These are phyloP conservation scores for Galaxias olidus DNA, from an alignment of 2,797 vertebrate genomes.

Conservation along the genomic window DNA sequence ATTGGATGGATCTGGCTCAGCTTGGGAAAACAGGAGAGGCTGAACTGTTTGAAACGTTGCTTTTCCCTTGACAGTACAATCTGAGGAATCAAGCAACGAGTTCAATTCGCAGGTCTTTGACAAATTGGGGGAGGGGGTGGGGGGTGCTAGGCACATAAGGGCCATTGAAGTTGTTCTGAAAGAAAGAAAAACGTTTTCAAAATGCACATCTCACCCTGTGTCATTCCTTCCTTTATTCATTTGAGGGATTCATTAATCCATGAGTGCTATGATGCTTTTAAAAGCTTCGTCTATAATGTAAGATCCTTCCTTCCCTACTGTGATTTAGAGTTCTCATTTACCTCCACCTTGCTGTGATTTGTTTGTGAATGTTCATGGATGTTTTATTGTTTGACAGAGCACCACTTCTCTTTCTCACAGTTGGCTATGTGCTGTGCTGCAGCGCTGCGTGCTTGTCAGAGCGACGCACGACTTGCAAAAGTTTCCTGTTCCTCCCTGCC, in stretches of 20 bases:
- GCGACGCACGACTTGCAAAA: not conserved
- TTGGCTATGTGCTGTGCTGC: not conserved
- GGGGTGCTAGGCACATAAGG: no score
- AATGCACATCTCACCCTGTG: no score
- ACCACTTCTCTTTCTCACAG: not conserved
- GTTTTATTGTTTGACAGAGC: not conserved
- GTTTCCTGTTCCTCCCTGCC: not conserved
- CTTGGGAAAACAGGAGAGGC: not conserved
- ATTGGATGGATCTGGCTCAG: not conserved
- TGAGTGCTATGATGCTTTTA: no score
- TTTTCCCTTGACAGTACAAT: conserved; percentile 2
- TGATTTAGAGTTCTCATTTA: not conserved
- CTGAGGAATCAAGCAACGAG: not conserved
- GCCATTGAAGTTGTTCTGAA: not conserved
- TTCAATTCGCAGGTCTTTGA: conserved; percentile 1
- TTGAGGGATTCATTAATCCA: no score
- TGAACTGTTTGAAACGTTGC: not conserved
- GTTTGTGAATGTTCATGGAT: not conserved
- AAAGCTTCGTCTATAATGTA: no score
- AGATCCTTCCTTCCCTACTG: no score
- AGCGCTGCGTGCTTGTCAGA: not conserved
- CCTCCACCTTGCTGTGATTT: not conserved
- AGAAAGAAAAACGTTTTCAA: not conserved
- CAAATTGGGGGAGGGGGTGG: not conserved
- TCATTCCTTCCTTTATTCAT: no score